phyloP scores from a whole-genome alignment of 1,140 invertebrate genomes.

The Trachymyrmex septentrionalis region DNA sequence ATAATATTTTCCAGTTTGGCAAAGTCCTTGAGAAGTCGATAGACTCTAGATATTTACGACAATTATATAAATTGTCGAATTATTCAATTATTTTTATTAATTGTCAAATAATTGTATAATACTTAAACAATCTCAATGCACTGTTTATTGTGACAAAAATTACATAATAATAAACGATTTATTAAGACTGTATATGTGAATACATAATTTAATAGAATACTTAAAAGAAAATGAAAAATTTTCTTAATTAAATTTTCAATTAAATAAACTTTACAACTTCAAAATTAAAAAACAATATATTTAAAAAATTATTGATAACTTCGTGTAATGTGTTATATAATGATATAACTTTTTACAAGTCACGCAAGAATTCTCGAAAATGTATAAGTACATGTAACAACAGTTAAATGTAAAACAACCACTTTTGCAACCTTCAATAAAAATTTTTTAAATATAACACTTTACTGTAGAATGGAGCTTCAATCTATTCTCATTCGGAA shows the following conservation, averaged over 20 bases:
- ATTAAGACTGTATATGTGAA: too few species aligned
- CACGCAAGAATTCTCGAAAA: neutral
- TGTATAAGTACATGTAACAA: neutral
- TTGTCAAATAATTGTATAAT: neutral
- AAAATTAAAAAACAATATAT: conserved; percentile 12
- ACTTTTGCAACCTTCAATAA: neutral
- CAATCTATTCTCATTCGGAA: neutral
- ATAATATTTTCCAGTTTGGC: conserved; percentile 8
- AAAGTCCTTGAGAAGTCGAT: neutral
- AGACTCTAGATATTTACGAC: neutral
- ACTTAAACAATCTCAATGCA: neutral
- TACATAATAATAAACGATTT: too few species aligned
- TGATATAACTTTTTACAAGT: neutral
- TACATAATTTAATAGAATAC: neutral
- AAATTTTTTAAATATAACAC: neutral
- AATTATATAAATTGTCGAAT: neutral
- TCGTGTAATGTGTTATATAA: neutral
- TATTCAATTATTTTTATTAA: neutral
- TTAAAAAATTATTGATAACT: neutral
- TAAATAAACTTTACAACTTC: neutral
- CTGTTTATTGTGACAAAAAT: neutral
- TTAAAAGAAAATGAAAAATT: neutral
- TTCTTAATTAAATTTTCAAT: neutral
- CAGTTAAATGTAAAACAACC: neutral
- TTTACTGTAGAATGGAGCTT: neutral